A percentile compares a stretch with the other conserved stretches of the same genome.
These are phyloP conservation scores for Nixonia krombeini DNA, from an alignment of 1,140 invertebrate species.

Conservation along the genomic window DNA sequence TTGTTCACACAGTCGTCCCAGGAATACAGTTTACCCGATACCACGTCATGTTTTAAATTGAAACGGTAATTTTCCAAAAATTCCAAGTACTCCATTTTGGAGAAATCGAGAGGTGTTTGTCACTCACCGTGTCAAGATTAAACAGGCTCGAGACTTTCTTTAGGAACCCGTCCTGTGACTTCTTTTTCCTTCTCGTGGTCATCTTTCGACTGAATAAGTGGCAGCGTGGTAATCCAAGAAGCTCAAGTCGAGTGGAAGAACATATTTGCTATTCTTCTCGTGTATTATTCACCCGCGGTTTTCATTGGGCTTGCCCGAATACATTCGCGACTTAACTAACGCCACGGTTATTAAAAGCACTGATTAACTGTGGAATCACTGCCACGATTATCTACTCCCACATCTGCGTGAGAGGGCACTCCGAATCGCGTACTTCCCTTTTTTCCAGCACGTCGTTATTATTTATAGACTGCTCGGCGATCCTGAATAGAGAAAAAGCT, in stretches of 20 bases:
- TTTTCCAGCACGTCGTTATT: too few relatives aligned
- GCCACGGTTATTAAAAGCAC: too few relatives aligned
- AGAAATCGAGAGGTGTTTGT: constrained; percentile 25
- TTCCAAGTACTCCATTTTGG: neutral
- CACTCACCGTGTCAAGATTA: constrained; percentile 86
- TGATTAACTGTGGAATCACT: too few relatives aligned
- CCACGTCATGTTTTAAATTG: neutral
- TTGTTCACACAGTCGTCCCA: too few relatives aligned
- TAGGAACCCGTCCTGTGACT: constrained; percentile 81
- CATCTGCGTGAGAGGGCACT: too few relatives aligned
- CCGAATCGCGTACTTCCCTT: too few relatives aligned
- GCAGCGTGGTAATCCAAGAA: constrained; percentile 53
- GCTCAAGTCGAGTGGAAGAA: constrained; percentile 44
- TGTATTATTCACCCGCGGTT: constrained; percentile 11
- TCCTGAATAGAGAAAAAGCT: too few relatives aligned
- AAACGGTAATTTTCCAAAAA: neutral
- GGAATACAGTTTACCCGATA: too few relatives aligned
- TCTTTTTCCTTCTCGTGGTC: constrained; percentile 83
- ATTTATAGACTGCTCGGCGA: too few relatives aligned
- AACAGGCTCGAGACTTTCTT: constrained; percentile 89
- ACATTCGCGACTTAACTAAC: too few relatives aligned
- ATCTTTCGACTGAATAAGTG: constrained; percentile 64
- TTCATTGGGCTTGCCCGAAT: constrained; percentile 1
- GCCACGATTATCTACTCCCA: too few relatives aligned
- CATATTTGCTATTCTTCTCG: constrained; percentile 45